Percentiles rank a stretch among this genome's conserved stretches.
phyloP scores from a whole-genome alignment of 2,888 invertebrate species.

The Scaptomyza parva region DNA sequence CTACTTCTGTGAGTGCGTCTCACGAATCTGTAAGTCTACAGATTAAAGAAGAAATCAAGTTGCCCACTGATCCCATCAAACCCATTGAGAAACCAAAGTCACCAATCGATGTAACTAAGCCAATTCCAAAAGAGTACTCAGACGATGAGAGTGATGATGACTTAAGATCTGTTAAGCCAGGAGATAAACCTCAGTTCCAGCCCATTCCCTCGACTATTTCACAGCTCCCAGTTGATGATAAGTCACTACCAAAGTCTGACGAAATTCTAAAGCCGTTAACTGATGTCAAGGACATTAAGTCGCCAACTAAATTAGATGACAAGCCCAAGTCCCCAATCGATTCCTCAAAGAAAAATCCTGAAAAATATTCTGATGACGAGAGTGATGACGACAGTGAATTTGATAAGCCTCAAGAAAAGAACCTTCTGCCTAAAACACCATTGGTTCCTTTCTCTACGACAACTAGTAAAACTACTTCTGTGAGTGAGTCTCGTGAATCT shows the following conservation, averaged over 20 bases:
- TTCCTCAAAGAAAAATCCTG: too few species aligned
- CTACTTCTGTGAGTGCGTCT: not conserved
- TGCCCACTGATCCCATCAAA: conserved; percentile 3
- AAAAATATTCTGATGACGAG: too few species aligned
- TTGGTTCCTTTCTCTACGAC: too few species aligned
- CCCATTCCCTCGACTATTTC: not conserved
- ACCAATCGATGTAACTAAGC: not conserved
- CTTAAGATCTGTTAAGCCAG: conserved; percentile 10
- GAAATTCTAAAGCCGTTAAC: not conserved
- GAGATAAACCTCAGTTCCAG: not conserved
- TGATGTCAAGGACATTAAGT: not conserved
- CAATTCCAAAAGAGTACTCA: not conserved
- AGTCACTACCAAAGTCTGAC: not conserved
- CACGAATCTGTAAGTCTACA: conserved; percentile 2
- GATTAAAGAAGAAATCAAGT: conserved; percentile 4
- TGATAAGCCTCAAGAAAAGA: not conserved
- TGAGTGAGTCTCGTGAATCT: too few species aligned
- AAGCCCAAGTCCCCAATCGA: too few species aligned
- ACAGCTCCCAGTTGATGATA: not conserved
- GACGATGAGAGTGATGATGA: conserved; percentile 28
- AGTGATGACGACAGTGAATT: too few species aligned
- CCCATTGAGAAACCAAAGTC: conserved; percentile 16
- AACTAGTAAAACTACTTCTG: too few species aligned
- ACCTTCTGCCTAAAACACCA: not conserved
- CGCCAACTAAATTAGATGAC: not conserved